These are phyloP conservation scores for Ammospiza nelsoni DNA, from an alignment of 2,113 vertebrate genomes.

Conservation along the genomic window DNA sequence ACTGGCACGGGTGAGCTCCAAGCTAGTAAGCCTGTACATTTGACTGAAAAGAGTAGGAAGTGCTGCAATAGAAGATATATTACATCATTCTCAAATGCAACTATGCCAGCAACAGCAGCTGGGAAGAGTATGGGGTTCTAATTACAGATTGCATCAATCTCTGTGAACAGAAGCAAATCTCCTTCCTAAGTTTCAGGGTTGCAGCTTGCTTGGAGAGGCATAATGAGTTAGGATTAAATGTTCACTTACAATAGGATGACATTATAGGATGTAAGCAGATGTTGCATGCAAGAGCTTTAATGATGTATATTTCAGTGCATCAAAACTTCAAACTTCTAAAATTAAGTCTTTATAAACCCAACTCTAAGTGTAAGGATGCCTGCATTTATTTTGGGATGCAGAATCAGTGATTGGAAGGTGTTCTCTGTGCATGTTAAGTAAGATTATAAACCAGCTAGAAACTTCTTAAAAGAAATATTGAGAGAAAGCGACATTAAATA, in stretches of 20 bases:
- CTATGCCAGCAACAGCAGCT: constrained; percentile 69
- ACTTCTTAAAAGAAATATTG: not conserved
- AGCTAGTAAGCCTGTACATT: not conserved
- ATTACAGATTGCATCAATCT: constrained; percentile 71
- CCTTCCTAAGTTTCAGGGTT: constrained; percentile 45
- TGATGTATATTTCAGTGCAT: constrained; percentile 21
- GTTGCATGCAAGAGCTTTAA: constrained; percentile 43
- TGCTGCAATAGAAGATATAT: constrained; percentile 38
- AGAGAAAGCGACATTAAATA: not conserved
- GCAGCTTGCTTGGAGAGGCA: constrained; percentile 56
- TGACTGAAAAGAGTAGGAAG: constrained; percentile 57
- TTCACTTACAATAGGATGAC: constrained; percentile 63
- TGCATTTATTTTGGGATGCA: constrained; percentile 19
- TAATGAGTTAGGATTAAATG: constrained; percentile 68
- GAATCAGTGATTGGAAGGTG: not conserved
- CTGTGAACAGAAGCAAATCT: constrained; percentile 64
- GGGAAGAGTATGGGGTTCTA: constrained; percentile 66
- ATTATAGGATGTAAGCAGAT: constrained; percentile 64
- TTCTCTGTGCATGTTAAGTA: not conserved
- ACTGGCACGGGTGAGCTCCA: not conserved
- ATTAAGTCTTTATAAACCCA: constrained; percentile 22
- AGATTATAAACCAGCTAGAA: not conserved
- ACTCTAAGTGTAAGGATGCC: not conserved
- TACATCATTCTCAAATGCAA: constrained; percentile 65
- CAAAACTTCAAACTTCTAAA: constrained; percentile 18